Evolutionary conservation across 2,888 invertebrate genomes (phyloP), one percentile per base, ranked within the genome.

Genomic region (Polyploca ridens): DNA sequence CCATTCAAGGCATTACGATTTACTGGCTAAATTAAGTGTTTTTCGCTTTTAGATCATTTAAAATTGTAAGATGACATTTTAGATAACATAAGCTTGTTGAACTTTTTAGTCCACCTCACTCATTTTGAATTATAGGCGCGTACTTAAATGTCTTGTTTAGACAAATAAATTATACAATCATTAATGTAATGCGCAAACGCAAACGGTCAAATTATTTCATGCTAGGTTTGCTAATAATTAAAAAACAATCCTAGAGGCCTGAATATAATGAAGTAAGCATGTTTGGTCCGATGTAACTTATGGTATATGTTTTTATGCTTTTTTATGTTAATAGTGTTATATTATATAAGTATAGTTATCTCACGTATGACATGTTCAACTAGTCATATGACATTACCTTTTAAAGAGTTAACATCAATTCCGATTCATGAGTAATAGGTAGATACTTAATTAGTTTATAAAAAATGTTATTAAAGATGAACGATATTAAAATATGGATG

Each of bases 1-100:
- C 59, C 73, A 71, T 71, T 79, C 74, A 79, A 81, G 73, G 73
- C 69, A 67, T 66, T 74, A 63, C 46, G 62, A 54, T 54, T 63
- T 64, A 64, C 66, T 63, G 19, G 61, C 41, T 11, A 41, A 61
- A 61, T 44, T 41, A 38, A n/a, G 10, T 27, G 11, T 44, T 61
- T 19, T 4, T 10, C 54, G 19, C 54, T 54, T 10, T 19, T 19
- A 19, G 19, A 19, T 19, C 16, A 35, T 35, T 35, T 35, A 46
- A n/a, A n/a, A 54, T 54, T 54, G 1, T 49, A 16, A 16, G 6
- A 54, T 54, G 54, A 54, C 54, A 54, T 19, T 54, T 10, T 54
- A 49, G 49, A 49, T 46, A 38, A 46, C 2, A 5, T 14, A 4
- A 7, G 49, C 7, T 5, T 49, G 49, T n/a, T 49, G 5, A 49